Evolutionary conservation across 2,113 vertebrate species (phyloP).

Genomic region (Pogonocichla stellata): DNA sequence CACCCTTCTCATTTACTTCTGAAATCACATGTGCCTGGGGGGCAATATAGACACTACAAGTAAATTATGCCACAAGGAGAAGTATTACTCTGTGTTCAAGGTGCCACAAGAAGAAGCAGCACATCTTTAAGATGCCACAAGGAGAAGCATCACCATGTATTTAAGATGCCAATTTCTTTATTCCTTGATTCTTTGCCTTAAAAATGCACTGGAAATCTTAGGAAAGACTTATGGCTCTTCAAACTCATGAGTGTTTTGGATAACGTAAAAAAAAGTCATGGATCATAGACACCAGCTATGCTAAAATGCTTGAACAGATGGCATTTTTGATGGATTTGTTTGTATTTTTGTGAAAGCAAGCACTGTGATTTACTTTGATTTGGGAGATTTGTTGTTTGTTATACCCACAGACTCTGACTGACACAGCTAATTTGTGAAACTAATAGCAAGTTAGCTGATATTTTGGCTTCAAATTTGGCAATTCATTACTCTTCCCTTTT

Average conservation of each 20-base stretch:
- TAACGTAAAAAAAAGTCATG: background rate
- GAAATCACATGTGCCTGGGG: background rate
- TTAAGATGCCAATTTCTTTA: background rate
- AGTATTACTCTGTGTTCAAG: background rate
- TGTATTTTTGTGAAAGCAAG: background rate
- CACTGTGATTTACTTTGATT: background rate
- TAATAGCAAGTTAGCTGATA: background rate
- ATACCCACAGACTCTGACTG: background rate
- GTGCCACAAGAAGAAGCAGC: background rate
- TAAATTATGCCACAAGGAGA: background rate
- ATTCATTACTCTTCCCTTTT: background rate
- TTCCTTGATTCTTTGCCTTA: background rate
- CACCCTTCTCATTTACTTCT: background rate
- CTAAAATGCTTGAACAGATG: background rate
- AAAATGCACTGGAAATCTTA: background rate
- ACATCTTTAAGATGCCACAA: background rate
- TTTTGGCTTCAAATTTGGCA: background rate
- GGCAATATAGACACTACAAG: background rate
- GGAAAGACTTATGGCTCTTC: background rate
- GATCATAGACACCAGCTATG: background rate
- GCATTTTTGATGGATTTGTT: background rate
- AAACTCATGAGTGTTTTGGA: background rate
- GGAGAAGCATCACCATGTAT: background rate
- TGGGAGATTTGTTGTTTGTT: background rate
- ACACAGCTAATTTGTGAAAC: background rate